Evolutionary conservation across 2,888 invertebrate species (phyloP), one percentile per base, ranked within the genome.

Genomic region (Neria commutata): DNA sequence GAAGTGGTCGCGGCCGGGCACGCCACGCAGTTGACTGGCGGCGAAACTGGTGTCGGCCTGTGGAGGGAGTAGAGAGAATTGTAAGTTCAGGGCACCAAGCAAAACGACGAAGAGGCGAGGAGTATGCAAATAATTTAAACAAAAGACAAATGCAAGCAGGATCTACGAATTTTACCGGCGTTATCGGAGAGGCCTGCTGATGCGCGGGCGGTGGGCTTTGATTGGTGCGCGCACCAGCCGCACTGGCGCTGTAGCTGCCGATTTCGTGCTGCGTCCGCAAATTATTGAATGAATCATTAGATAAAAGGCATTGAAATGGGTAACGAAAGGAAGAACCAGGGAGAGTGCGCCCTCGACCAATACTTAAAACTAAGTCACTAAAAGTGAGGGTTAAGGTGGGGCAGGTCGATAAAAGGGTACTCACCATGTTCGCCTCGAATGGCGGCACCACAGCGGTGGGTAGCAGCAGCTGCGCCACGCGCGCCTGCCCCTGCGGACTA

Each of bases 161-260:
- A n/a, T n/a, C n/a, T n/a, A 26, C 29, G 19, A 57, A 60, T 61
- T 74, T 81, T 87, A 89, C 89, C 88, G 88, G 85, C 78, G 87
- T 86, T 78, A 88, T 86, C 71, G 89, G 89, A 76, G 89, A 88
- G 78, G 86, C 86, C 81, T 89, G 91, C 85, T 91, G 92, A 83
- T 92, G 92, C 71, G 92, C 92, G 78, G 92, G 92, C 76, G 92
- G 92, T 75, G 91, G 92, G 82, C 91, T 91, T 84, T 90, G 88
- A 5, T 74, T 67, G 8, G 68, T 65, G 48, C 73, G 68, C 73
- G 85, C 78, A 77, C 84, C 77, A 57, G 76, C 74, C 74, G 84
- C 71, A 74, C 83, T 73, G 50, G 72, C 65, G 58, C 67, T 70
- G 71, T 78, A 81, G 42, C 72, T 78, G 63, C 80, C 76, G 69